Base-by-base conservation (phyloP, 2,797 vertebrate species). In the Nyctibius grandis region DNA sequence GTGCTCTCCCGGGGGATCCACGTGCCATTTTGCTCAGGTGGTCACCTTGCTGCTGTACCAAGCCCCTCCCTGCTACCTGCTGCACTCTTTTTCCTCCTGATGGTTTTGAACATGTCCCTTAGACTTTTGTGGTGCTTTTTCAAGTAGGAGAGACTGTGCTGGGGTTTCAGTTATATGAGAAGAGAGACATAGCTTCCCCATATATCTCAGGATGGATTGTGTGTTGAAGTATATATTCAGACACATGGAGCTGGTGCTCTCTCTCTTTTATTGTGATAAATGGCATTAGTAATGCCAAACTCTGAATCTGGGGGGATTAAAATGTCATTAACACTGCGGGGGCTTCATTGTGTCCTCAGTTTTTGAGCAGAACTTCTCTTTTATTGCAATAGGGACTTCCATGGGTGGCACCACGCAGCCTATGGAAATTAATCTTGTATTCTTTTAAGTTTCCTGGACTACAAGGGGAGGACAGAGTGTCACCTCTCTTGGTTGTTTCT, bases 361-460 rank as follows among this genome's bases (percentile, higher is more conserved):
- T 93, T 93, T 91, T 42, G 84, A 89, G 74, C 65, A 89, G 44
- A 88, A 81, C 73, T 96, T 65, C n/a, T 33, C 44, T 16, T 90
- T 90, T 84, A 72, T 33, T 50, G 88, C 59, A 85, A 38, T 7
- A 60, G 79, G 44, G 59, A 34, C 42, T 89, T 85, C 53, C 28
- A 53, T 13, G 47, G 56, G 91, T 53, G 48, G 90, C 40, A 94
- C 51, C 42, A 53, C 0, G 0, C 8, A 0, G 72, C 84, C 81
- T 80, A 50, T 36, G 76, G 82, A 93, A 97, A 97, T 96, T 93
- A 96, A 96, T 95, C 89, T 77, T 47, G 59, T 89, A 81, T 96
- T 93, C 90, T 96, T 97, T 92, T 64, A 96, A 92, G 94, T 95
- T 91, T 93, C 80, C 95, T 88, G 92, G 90, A n/a, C 87, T 82